phyloP scores from a whole-genome alignment of 2,113 vertebrate genomes.

The Forbesichthys papilliferus region DNA sequence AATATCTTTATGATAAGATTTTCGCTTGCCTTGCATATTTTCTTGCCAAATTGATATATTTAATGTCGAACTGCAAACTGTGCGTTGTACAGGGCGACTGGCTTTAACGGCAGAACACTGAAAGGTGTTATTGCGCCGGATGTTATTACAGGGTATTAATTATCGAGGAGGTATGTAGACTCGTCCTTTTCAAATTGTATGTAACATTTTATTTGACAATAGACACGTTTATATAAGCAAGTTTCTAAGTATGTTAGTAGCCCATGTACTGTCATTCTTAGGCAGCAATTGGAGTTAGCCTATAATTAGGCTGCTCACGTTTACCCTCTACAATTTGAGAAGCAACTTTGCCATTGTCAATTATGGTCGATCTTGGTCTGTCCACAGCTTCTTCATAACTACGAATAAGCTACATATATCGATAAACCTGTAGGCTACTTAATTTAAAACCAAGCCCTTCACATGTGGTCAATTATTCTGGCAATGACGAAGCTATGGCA shows the following conservation, averaged over 20 bases:
- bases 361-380: not conserved
- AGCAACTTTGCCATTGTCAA: not conserved
- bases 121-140: constrained; percentile 61
- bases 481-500: no score
- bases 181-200: not conserved
- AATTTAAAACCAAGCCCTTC: no score
- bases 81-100: constrained; percentile 23
- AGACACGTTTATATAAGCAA: not conserved
- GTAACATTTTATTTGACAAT: not conserved
- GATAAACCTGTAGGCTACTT: no score
- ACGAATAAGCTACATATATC: no score
- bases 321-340: not conserved
- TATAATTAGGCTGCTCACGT: not conserved
- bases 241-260: no score
- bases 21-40: constrained; percentile 59
- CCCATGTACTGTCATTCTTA: no score
- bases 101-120: constrained; percentile 22
- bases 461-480: no score
- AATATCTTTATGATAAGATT: constrained; percentile 42
- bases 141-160: constrained; percentile 69
- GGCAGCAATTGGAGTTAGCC: no score
- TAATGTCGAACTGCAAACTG: constrained; percentile 46
- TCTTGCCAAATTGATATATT: constrained; percentile 62
- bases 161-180: constrained; percentile 64
- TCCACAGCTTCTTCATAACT: not conserved